Evolutionary conservation across 1,140 invertebrate species (phyloP), one percentile per base, ranked within the genome.

Genomic region (Heliconius eleuchia): DNA sequence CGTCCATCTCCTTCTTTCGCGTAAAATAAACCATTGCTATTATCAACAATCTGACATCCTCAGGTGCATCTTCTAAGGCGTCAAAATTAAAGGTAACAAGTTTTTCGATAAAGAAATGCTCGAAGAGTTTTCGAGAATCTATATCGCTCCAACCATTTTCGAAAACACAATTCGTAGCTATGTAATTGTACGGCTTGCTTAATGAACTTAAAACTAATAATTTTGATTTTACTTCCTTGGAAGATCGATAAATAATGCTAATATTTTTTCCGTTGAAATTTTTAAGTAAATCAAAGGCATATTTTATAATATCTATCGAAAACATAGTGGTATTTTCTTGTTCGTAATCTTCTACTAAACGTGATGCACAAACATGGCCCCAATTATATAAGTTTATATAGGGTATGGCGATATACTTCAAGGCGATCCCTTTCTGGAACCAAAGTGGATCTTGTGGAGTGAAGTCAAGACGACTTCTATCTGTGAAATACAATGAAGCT

Each of bases 231-330:
- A 30, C 46, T 13, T 5, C 30, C 42, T 71, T 27, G 71, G 39
- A 37, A 70, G 9, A 46, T 27, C 27, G n/a, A 6, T 23, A 23
- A n/a, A 57, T 23, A 57, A 57, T n/a, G 7, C n/a, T 30, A 85
- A 81, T 79, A 19, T 79, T 60, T 19, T 79, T 75, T 39, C 71
- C 83, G 39, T 80, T 72, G 75, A 83, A 90, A 77, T 90, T 87
- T 27, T 85, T 86, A 9, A 90, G 74, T 30, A 90, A 83, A 78
- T 88, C 86, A 71, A 79, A 87, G 7, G 84, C 86, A 55, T 90
- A 90, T 76, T 81, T 87, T 30, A 86, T 81, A 39, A 90, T 87
- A 60, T 87, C 83, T 13, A 85, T 23, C 0, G 82, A 81, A 50
- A 85, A 9, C 23, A 84, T 19, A 18, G 80, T 55, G 8, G 83